These are phyloP conservation scores for Hirtodrosophila histrioides DNA, from an alignment of 2,888 invertebrate species.

Conservation along the genomic window DNA sequence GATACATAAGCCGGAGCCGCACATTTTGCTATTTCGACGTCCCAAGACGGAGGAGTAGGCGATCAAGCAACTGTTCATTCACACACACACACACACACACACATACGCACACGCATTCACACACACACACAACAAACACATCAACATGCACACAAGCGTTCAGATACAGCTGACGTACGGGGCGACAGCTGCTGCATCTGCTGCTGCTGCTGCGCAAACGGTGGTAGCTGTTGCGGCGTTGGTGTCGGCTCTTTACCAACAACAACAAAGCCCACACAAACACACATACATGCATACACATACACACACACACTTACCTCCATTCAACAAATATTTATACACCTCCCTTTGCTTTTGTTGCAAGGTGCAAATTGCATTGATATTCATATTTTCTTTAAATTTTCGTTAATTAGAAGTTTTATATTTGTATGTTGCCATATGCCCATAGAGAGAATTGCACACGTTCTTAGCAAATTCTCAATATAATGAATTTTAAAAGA, in stretches of 20 bases:
- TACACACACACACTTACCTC: constrained; percentile 8
- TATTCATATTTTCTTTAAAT: neutral
- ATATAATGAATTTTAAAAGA: neutral
- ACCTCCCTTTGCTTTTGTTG: neutral
- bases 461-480: no score
- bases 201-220: constrained; percentile 51
- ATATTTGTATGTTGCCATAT: no score
- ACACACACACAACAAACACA: constrained; percentile 18
- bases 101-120: constrained; percentile 19
- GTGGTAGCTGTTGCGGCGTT: constrained; percentile 59
- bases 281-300: constrained; percentile 9
- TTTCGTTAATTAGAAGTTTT: no score
- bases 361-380: neutral
- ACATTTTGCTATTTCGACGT: constrained; percentile 93
- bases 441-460: no score
- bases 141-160: constrained; percentile 17
- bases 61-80: constrained; percentile 12
- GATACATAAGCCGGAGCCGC: constrained; percentile 97
- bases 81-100: constrained; percentile 19
- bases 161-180: constrained; percentile 47
- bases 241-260: constrained; percentile 9
- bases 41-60: constrained; percentile 86
- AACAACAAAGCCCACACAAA: constrained; percentile 1
- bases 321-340: constrained; percentile 9
- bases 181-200: constrained; percentile 62